Percentiles rank a stretch among this genome's conserved stretches.
Evolutionary conservation across 2,797 vertebrate species (phyloP).

Genomic region (Pseudotriccus pelzelni): DNA sequence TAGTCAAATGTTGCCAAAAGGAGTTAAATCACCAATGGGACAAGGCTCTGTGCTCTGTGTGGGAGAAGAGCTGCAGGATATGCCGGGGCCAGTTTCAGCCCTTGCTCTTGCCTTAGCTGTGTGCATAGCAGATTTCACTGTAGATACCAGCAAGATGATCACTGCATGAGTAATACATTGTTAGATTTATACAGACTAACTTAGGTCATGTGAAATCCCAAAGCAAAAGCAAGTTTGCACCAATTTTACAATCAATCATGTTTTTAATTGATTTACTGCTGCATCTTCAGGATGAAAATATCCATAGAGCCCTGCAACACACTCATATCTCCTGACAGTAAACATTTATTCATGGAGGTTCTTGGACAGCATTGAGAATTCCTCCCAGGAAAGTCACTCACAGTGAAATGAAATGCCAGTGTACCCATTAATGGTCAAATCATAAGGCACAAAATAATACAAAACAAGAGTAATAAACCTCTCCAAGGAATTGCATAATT

Average conservation of each 20-base stretch:
- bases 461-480: conserved; percentile 44
- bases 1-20: conserved; percentile 42
- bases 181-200: not conserved
- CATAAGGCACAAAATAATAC: conserved; percentile 33
- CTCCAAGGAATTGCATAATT: conserved; percentile 1
- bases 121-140: not conserved
- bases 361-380: not conserved
- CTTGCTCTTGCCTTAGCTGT: not conserved
- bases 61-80: not conserved
- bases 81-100: not conserved
- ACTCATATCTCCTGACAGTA: not conserved
- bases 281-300: conserved; percentile 7
- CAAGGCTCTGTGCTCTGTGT: not conserved
- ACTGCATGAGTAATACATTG: not conserved
- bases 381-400: conserved; percentile 1
- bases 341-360: not conserved
- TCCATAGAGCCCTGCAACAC: not conserved
- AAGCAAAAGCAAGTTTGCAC: conserved; percentile 2
- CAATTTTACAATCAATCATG: conserved; percentile 5
- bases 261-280: conserved; percentile 50
- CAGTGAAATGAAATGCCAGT: not conserved
- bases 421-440: conserved; percentile 37
- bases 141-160: not conserved
- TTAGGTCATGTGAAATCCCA: not conserved
- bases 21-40: conserved; percentile 3